These are phyloP conservation scores for Bambusicola thoracicus DNA, from an alignment of 2,113 vertebrate species.

Conservation along the genomic window DNA sequence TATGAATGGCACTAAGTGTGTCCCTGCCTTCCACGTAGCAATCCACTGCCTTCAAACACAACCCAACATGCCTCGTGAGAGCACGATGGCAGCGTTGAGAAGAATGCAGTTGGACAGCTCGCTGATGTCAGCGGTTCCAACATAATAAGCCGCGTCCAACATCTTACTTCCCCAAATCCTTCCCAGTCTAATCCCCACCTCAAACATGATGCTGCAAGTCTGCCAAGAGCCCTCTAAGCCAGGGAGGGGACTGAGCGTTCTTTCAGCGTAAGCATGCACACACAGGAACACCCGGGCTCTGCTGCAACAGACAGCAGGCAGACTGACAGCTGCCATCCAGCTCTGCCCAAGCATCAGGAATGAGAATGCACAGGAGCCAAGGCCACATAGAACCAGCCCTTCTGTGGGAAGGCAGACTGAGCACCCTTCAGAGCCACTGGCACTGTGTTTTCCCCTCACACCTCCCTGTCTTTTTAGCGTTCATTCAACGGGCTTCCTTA, in stretches of 20 bases:
- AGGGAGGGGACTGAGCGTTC: not conserved
- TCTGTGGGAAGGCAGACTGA: not conserved
- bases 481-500: not conserved
- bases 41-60: not conserved
- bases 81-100: not conserved
- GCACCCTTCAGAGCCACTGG: not conserved
- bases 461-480: not conserved
- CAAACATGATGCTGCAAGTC: not conserved
- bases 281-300: not conserved
- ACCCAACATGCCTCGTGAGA: not conserved
- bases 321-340: not conserved
- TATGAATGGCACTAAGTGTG: not conserved
- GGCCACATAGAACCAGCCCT: accelerated
- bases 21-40: not conserved
- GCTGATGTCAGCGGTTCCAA: not conserved
- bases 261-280: accelerated
- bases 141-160: not conserved
- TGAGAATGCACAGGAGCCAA: not conserved
- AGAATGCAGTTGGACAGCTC: not conserved
- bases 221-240: constrained; percentile 8
- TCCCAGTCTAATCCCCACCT: not conserved
- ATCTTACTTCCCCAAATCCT: not conserved
- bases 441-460: not conserved
- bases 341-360: not conserved
- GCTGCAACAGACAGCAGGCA: not conserved